Evolutionary conservation across 2,113 vertebrate species (phyloP).

Genomic region (Sceloporus undulatus): DNA sequence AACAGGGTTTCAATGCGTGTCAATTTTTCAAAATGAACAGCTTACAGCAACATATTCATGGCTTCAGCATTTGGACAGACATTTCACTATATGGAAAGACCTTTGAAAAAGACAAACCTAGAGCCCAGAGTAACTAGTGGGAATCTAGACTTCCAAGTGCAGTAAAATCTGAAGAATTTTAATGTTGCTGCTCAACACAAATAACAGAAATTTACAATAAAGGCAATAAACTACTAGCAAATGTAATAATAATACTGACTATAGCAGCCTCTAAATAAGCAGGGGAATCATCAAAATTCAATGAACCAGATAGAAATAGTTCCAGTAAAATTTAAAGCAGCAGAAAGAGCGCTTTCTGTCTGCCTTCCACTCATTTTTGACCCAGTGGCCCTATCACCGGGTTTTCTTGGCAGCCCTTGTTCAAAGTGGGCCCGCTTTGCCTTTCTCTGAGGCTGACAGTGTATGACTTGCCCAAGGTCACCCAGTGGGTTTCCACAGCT

Average conservation of each 20-base stretch:
- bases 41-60: not conserved
- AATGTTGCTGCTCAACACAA: not conserved
- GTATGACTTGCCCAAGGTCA: no score
- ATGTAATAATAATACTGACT: not conserved
- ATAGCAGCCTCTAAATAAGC: not conserved
- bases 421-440: no score
- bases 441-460: no score
- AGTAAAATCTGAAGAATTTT: not conserved
- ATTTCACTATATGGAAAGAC: not conserved
- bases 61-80: not conserved
- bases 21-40: not conserved
- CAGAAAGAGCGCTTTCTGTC: not conserved
- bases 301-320: not conserved
- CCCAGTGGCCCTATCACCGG: no score
- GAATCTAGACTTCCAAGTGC: not conserved
- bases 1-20: slow-evolving; percentile 31
- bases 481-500: no score
- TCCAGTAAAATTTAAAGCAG: not conserved
- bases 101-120: not conserved
- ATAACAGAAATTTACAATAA: not conserved
- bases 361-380: not conserved
- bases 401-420: no score
- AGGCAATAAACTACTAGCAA: no score
- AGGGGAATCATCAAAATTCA: not conserved
- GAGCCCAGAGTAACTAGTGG: not conserved